Evolutionary conservation across 2,113 vertebrate genomes (phyloP).

Genomic region (Chaetura pelagica): DNA sequence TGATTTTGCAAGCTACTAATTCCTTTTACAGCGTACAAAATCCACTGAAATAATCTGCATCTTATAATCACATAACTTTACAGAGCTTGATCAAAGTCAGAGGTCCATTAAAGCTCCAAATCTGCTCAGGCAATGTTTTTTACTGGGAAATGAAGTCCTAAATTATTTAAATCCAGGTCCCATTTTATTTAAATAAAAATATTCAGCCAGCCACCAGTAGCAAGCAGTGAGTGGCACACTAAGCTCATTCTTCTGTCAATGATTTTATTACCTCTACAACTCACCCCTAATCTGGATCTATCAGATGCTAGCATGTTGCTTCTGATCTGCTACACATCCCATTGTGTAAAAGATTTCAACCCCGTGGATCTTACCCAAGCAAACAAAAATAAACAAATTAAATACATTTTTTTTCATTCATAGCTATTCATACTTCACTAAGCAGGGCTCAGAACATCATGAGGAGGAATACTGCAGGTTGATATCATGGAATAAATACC

Average conservation of each 20-base stretch:
- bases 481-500: not conserved
- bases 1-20: not conserved
- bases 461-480: not conserved
- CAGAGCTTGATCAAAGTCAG: conserved; percentile 6
- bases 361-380: not conserved
- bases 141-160: conserved; percentile 5
- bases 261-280: conserved; percentile 41
- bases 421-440: not conserved
- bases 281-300: not conserved
- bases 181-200: conserved; percentile 26
- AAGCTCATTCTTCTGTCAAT: not conserved
- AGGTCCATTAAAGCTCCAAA: not conserved
- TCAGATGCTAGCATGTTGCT: conserved; percentile 1
- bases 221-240: not conserved
- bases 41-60: not conserved
- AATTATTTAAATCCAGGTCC: conserved; percentile 5
- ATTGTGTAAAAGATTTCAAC: not conserved
- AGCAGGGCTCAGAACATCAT: not conserved
- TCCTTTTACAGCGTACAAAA: not conserved
- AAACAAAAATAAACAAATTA: not conserved
- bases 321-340: not conserved
- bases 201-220: not conserved
- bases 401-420: conserved; percentile 4
- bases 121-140: not conserved
- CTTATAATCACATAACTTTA: not conserved